These are phyloP conservation scores for Lanius ludovicianus DNA, from an alignment of 2,113 vertebrate species.

Conservation along the genomic window DNA sequence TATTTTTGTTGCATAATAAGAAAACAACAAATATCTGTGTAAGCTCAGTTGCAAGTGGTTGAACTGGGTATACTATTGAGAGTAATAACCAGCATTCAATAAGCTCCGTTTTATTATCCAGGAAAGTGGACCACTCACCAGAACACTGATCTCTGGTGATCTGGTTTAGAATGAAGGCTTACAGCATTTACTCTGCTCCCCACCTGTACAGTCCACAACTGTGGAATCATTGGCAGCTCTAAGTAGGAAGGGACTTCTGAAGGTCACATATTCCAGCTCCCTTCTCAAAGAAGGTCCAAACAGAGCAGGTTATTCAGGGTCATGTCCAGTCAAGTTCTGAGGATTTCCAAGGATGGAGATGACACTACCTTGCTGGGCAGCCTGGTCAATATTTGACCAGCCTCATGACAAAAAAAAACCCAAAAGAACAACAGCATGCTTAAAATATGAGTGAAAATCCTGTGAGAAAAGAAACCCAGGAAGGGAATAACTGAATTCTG, in stretches of 20 bases:
- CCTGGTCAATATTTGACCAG: not conserved
- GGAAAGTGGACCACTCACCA: not conserved
- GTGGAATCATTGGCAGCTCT: not conserved
- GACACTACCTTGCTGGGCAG: not conserved
- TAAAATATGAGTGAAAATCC: not conserved
- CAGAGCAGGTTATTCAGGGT: not conserved
- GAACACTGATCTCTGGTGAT: not conserved
- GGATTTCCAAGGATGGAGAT: not conserved
- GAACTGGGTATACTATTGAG: not conserved
- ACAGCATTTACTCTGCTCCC: not conserved
- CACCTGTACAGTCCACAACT: not conserved
- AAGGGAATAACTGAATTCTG: not conserved
- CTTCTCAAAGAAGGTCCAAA: not conserved
- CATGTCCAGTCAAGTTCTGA: not conserved
- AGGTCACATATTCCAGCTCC: not conserved
- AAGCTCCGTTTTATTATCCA: not conserved
- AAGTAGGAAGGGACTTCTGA: not conserved
- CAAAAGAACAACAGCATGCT: not conserved
- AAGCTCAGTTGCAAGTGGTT: not conserved
- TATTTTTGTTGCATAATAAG: not conserved
- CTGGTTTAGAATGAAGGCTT: not conserved
- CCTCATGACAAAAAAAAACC: not conserved
- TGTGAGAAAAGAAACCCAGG: not conserved
- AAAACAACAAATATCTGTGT: not conserved
- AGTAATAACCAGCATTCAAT: not conserved